phyloP scores from a whole-genome alignment of 30 jellyfish, hydroid and myxozoan genomes.

The Cassiopea andromeda region DNA sequence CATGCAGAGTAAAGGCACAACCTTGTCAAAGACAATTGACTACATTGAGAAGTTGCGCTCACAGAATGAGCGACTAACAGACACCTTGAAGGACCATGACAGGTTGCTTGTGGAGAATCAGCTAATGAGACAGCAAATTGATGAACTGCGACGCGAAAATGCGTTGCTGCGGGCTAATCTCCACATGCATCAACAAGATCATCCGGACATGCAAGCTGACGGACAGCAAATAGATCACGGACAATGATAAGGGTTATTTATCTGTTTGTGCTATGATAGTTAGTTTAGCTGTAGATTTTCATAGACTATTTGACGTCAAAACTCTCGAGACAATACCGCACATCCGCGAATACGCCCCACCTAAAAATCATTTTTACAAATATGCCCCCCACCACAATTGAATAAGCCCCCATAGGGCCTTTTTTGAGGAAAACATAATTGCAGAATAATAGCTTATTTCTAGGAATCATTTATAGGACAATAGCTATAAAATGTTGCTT shows the following conservation, averaged over 20 bases:
- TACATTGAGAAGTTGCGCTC: conserved; percentile 88
- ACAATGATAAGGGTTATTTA: not conserved
- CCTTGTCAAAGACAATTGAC: conserved; percentile 91
- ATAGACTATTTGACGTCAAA: too few species aligned
- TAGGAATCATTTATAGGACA: too few species aligned
- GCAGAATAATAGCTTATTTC: too few species aligned
- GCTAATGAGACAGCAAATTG: conserved; percentile 90
- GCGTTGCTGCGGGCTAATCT: conserved; percentile 82
- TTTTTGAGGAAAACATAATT: too few species aligned
- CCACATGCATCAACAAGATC: conserved; percentile 83
- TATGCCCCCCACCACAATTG: too few species aligned
- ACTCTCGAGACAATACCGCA: too few species aligned
- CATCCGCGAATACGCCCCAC: too few species aligned
- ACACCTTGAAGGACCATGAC: conserved; percentile 90
- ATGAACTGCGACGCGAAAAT: conserved; percentile 88
- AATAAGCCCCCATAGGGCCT: too few species aligned
- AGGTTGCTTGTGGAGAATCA: conserved; percentile 86
- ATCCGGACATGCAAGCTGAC: conserved; percentile 43
- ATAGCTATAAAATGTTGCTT: too few species aligned
- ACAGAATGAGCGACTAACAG: conserved; percentile 86
- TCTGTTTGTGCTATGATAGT: too few species aligned
- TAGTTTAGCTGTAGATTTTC: too few species aligned
- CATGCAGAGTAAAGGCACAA: conserved; percentile 91
- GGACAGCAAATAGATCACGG: conserved; percentile 61
- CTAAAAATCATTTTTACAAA: too few species aligned